phyloP scores from a whole-genome alignment of 2,888 invertebrate genomes.

The Epinotia nisella region DNA sequence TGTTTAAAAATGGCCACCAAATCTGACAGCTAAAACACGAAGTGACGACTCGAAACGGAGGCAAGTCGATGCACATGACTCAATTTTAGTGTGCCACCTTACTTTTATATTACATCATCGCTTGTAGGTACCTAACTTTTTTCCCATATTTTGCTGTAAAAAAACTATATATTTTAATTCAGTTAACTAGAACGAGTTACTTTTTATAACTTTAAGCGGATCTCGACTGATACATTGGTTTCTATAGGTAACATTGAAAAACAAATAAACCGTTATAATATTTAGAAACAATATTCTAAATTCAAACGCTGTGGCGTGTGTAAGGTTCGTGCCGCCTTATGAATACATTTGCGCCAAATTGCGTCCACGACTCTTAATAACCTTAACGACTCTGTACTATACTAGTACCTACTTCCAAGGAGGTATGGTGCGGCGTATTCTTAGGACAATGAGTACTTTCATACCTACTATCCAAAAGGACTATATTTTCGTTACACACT shows the following conservation, averaged over 20 bases:
- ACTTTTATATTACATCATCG: too few species aligned
- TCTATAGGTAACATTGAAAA: constrained; percentile 6
- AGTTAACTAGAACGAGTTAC: too few species aligned
- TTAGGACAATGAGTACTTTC: background rate
- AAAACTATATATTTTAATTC: too few species aligned
- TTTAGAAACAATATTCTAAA: constrained; percentile 24
- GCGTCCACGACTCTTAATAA: constrained; percentile 55
- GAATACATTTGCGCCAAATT: constrained; percentile 59
- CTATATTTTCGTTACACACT: too few species aligned
- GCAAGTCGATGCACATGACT: too few species aligned
- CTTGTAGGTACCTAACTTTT: too few species aligned
- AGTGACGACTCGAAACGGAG: too few species aligned
- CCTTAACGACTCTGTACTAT: constrained; percentile 52
- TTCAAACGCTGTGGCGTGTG: constrained; percentile 34
- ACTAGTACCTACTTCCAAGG: background rate
- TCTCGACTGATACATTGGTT: background rate
- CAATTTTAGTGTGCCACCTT: too few species aligned
- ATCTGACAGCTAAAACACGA: too few species aligned
- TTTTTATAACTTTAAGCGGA: background rate
- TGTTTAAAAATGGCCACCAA: too few species aligned
- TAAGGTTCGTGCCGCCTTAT: constrained; percentile 58
- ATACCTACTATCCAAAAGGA: too few species aligned
- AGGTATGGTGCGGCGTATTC: background rate
- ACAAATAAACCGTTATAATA: constrained; percentile 9
- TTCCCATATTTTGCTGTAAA: too few species aligned